Conservation (phyloP, 2,113 vertebrate species). For the Mus spicilegus region DNA sequence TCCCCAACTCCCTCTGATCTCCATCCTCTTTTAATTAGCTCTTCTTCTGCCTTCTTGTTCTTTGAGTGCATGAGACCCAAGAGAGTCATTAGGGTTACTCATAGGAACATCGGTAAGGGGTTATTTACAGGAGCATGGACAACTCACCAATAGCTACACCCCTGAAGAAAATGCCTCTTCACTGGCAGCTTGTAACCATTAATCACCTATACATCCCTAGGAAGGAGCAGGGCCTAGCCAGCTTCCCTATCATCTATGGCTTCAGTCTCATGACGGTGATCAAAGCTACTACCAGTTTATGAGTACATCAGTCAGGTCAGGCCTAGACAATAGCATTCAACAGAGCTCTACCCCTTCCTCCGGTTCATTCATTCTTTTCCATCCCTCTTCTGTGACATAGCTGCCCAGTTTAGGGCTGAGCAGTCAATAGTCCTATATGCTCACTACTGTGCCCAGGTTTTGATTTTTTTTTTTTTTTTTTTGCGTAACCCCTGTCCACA, state of each 20-base stretch:
- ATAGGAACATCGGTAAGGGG: not conserved
- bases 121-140: not conserved
- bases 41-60: not conserved
- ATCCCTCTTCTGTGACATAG: not conserved
- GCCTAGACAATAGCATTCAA: not conserved
- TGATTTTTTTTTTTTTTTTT: too few relatives aligned
- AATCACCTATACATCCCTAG: not conserved
- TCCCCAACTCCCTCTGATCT: not conserved
- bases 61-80: not conserved
- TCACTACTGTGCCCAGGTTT: not conserved
- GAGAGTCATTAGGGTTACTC: not conserved
- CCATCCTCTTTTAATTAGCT: not conserved
- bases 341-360: not conserved
- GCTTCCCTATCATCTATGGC: not conserved
- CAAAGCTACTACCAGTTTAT: too few relatives aligned
- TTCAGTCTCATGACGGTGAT: too few relatives aligned
- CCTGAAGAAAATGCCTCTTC: not conserved
- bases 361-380: not conserved
- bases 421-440: not conserved
- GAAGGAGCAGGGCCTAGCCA: not conserved
- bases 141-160: not conserved
- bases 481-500: not conserved
- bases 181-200: not conserved
- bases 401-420: not conserved
- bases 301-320: not conserved